A percentile compares a stretch with the other conserved stretches of the same genome.
Evolutionary conservation across 2,113 vertebrate species (phyloP).

Genomic region (Eonycteris spelaea): DNA sequence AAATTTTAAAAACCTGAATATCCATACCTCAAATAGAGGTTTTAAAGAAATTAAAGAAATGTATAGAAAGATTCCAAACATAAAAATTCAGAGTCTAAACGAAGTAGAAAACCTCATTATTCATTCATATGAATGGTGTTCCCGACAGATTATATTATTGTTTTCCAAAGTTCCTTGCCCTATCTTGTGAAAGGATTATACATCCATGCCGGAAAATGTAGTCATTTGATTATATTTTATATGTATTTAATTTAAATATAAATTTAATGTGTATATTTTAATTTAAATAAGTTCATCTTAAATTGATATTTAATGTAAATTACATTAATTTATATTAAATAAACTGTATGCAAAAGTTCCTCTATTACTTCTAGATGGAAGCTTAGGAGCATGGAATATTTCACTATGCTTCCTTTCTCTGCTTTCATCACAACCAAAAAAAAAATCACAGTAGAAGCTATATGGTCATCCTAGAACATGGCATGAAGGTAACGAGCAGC

Average conservation of each 20-base stretch:
- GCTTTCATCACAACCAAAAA: background rate
- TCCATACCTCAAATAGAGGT: background rate
- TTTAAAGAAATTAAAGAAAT: background rate
- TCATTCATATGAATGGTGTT: background rate
- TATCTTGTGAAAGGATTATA: background rate
- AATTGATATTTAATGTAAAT: too few species aligned
- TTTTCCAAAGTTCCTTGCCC: background rate
- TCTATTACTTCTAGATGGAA: background rate
- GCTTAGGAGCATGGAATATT: background rate
- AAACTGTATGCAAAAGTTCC: background rate
- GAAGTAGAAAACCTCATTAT: background rate
- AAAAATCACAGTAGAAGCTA: background rate
- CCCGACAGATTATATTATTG: background rate
- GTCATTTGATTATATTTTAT: background rate
- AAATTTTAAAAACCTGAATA: background rate
- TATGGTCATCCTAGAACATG: background rate
- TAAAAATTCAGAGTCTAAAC: background rate
- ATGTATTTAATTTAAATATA: too few species aligned
- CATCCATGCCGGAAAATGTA: background rate
- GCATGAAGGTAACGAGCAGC: background rate
- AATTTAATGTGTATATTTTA: too few species aligned
- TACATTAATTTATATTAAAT: background rate
- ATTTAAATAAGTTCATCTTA: too few species aligned
- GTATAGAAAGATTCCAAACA: background rate
- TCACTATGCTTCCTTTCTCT: background rate